These are phyloP conservation scores for Meleagris gallopavo DNA, from an alignment of 2,113 vertebrate species.

Conservation along the genomic window DNA sequence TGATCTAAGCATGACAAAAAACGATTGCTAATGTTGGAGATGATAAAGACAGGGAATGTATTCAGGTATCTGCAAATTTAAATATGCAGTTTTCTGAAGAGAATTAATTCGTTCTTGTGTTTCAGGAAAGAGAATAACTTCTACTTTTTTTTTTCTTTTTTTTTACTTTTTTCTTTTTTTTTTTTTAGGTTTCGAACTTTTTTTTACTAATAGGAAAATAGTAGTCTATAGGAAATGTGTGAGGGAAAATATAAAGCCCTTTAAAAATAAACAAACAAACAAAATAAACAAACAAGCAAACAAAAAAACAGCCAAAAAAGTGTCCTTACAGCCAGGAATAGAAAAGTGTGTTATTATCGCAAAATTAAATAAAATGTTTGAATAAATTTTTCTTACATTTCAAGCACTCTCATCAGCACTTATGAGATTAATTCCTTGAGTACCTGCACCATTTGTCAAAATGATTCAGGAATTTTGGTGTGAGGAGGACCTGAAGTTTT, in stretches of 20 bases:
- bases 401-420: not conserved
- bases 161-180: not conserved
- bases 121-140: not conserved
- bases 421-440: not conserved
- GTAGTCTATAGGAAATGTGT: not conserved
- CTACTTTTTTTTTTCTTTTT: not conserved
- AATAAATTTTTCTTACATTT: not conserved
- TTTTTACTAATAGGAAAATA: too few relatives aligned
- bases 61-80: conserved; percentile 26
- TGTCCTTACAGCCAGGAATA: not conserved
- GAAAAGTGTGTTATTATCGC: not conserved
- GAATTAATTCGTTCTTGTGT: not conserved
- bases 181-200: too few relatives aligned
- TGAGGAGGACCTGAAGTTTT: not conserved
- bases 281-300: not conserved
- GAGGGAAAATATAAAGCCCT: not conserved
- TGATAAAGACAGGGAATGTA: conserved; percentile 19
- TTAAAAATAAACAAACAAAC: not conserved
- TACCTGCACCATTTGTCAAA: not conserved
- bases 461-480: not conserved
- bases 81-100: not conserved
- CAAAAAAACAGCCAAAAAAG: not conserved
- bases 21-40: not conserved
- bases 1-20: conserved; percentile 30
- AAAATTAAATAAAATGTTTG: not conserved